Evolutionary conservation across 2,113 vertebrate genomes (phyloP).

Genomic region (Apteryx owenii): DNA sequence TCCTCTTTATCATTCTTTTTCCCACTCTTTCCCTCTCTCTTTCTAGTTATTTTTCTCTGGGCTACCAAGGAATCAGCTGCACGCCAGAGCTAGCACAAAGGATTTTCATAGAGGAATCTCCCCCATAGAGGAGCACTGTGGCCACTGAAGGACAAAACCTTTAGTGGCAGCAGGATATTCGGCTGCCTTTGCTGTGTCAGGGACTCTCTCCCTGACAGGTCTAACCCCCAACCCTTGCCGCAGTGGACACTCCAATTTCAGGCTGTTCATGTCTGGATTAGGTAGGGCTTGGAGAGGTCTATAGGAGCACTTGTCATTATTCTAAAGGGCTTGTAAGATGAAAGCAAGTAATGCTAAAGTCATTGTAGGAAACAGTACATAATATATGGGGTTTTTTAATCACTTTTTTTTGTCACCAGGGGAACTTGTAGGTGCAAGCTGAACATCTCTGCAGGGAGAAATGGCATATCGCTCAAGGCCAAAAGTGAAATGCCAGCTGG

Average conservation of each 20-base stretch:
- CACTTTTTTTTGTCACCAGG: background rate
- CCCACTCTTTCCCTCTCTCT: background rate
- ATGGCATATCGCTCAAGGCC: background rate
- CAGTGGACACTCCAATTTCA: fast-evolving
- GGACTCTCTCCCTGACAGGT: background rate
- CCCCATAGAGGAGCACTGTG: background rate
- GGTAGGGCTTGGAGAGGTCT: background rate
- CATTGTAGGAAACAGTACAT: background rate
- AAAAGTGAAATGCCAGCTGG: background rate
- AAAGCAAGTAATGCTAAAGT: background rate
- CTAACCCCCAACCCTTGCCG: background rate
- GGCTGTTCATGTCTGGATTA: background rate
- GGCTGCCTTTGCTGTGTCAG: background rate
- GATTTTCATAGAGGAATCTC: background rate
- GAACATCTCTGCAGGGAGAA: background rate
- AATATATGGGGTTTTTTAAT: background rate
- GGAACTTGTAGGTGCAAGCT: background rate
- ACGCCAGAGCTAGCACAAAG: background rate
- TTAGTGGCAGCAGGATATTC: background rate
- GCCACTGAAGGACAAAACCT: background rate
- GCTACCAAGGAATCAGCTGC: background rate
- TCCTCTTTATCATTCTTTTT: background rate
- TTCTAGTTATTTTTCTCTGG: background rate
- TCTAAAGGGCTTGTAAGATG: background rate
- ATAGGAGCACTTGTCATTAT: background rate